Conservation (phyloP, 2,113 vertebrate species). For the Fregata magnificens region DNA sequence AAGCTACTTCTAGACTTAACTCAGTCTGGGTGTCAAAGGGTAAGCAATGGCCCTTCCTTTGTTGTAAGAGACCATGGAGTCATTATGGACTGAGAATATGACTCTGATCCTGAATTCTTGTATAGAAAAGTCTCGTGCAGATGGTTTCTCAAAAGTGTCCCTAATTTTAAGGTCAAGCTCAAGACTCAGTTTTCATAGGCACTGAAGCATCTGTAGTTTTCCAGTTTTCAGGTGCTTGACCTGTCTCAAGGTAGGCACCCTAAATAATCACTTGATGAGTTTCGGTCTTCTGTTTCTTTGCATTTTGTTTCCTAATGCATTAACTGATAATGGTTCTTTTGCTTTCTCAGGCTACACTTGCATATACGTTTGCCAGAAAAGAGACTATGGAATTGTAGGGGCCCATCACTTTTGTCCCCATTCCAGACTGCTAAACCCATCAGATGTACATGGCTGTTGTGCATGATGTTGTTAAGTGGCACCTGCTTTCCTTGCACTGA, state of each 20-base stretch:
- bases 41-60: background rate
- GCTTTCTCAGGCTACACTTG: background rate
- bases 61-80: accelerated
- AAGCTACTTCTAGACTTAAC: background rate
- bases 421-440: slow-evolving; percentile 90
- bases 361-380: background rate
- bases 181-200: background rate
- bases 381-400: background rate
- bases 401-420: background rate
- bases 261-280: accelerated
- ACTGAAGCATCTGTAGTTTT: background rate
- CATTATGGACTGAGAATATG: background rate
- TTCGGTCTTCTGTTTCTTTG: background rate
- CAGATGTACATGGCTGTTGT: slow-evolving; percentile 78
- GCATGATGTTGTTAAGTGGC: slow-evolving; percentile 82
- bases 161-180: background rate
- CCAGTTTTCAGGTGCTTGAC: background rate
- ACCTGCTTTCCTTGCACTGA: slow-evolving; percentile 78
- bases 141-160: background rate
- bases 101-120: background rate
- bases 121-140: accelerated
- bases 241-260: background rate
- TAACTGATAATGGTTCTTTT: background rate
- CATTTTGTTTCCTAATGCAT: background rate
- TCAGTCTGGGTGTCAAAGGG: background rate